A percentile compares a stretch with the other conserved stretches of the same genome.
Conservation (phyloP, 2,888 invertebrate species). For the Pristionchus exspectatus region DNA sequence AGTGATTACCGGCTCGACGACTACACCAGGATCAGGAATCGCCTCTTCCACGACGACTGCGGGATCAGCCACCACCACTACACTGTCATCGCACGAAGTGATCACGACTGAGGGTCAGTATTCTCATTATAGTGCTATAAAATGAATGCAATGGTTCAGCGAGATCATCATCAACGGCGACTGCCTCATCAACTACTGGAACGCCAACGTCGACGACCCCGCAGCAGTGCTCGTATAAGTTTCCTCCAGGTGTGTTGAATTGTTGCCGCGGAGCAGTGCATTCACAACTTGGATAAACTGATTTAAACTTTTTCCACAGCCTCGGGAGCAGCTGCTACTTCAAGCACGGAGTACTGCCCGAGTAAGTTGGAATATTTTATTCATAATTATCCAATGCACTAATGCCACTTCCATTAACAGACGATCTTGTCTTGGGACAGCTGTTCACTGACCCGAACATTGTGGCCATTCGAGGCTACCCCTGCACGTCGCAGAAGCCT, state of each 20-base stretch:
- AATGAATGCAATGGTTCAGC: neutral
- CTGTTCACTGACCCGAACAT: slow-evolving; percentile 15
- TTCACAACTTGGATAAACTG: no score
- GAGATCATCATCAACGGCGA: neutral
- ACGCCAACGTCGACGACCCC: neutral
- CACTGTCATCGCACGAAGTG: neutral
- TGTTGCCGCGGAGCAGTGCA: no score
- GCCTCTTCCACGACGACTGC: neutral
- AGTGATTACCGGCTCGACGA: neutral
- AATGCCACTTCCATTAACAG: neutral
- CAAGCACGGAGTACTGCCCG: no score
- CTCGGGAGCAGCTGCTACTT: no score
- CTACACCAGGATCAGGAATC: neutral
- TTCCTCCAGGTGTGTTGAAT: no score
- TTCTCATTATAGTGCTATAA: no score
- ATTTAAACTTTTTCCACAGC: no score
- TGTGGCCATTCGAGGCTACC: neutral
- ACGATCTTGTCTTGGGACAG: no score
- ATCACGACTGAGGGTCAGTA: neutral
- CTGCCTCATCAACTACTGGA: neutral
- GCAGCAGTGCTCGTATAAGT: neutral
- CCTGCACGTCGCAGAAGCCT: neutral
- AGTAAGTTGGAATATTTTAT: no score
- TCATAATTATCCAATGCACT: no score
- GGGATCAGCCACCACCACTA: neutral